A percentile compares a stretch with the other conserved stretches of the same genome.
phyloP scores from a whole-genome alignment of 2,888 invertebrate genomes.

The Chirona hameri region DNA sequence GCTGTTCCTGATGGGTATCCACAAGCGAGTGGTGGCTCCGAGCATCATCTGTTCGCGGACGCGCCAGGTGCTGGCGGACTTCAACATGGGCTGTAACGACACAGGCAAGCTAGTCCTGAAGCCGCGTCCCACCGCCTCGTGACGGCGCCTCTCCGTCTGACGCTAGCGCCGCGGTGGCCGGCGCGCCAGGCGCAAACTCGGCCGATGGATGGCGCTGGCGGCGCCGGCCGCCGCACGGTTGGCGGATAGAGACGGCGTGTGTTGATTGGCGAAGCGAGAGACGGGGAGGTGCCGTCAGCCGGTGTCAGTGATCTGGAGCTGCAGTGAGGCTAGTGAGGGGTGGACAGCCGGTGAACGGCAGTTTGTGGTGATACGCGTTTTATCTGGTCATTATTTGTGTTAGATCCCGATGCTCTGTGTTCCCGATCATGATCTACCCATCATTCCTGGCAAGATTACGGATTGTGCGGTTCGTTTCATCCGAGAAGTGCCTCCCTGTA shows the following conservation, averaged over 20 bases:
- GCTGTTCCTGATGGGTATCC: slow-evolving; percentile 87
- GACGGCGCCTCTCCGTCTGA: slow-evolving; percentile 37
- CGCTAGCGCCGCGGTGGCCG: slow-evolving; percentile 25
- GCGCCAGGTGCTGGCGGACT: slow-evolving; percentile 83
- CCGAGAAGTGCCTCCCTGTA: too few relatives aligned
- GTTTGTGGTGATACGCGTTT: too few relatives aligned
- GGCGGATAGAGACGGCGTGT: too few relatives aligned
- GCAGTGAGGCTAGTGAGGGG: too few relatives aligned
- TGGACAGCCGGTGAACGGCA: too few relatives aligned
- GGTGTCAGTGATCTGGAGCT: neutral
- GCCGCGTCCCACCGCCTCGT: slow-evolving; percentile 64
- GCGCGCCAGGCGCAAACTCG: neutral
- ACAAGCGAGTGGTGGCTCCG: slow-evolving; percentile 92
- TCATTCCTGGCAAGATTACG: too few relatives aligned
- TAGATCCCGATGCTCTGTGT: too few relatives aligned
- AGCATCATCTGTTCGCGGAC: slow-evolving; percentile 92
- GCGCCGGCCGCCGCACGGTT: neutral
- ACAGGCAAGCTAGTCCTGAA: slow-evolving; percentile 92
- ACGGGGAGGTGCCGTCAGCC: neutral
- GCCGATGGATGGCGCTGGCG: neutral
- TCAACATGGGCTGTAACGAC: slow-evolving; percentile 98
- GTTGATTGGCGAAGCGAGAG: neutral
- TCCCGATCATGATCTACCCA: too few relatives aligned
- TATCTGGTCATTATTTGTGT: too few relatives aligned
- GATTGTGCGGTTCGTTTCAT: too few relatives aligned